Base-by-base conservation (phyloP, 2,113 vertebrate genomes). In the Pungitius pungitius region DNA sequence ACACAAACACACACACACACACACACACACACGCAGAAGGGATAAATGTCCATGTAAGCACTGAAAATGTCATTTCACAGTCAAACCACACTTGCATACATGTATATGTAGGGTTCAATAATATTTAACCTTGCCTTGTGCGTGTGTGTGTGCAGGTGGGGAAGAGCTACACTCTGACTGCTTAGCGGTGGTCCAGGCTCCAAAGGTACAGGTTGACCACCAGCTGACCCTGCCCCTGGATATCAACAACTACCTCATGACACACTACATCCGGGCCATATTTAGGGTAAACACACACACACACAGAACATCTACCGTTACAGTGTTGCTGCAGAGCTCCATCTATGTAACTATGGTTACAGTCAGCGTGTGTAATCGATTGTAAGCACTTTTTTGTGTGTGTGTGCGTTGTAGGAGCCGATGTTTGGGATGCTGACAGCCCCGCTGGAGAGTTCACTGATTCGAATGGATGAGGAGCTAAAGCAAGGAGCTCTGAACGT, bases 161-260 rank as follows among this genome's bases (percentile, higher is more conserved):
- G 83, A 68, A 47, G 91, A 92, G 85, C 80, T 93, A 49, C 93
- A 93, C 78, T 89, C 88, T 85, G 94, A 94, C 54, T 90, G 85
- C 30, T 89, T 99, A 83, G 94, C 92, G 0, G 85, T 95, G 22
- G 93, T 96, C 52, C 93, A 96, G 6, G 93, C 94, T 1, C 97
- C 97, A 1, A 94, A 93, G 56, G 90, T 98, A 40, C 94, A 94
- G 84, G 92, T 92, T 0, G 94, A 96, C 68, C 89, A 93, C 67
- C 94, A 95, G 83, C 94, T 96, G 76, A 95, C 94, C 2, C 93
- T 99, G 73, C 96, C 97, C 1, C 94, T 98, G 15, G 97, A 99
- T 77, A 96, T 99, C 95, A 99, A 99, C 78, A 96, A 96, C 88
- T 96, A 96, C 90, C 92, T 96, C 85, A 96, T 99, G 94, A 95